Percentiles rank a stretch among this genome's conserved stretches.
Conservation (phyloP, 2,797 vertebrate species). For the Myotis pilosus region DNA sequence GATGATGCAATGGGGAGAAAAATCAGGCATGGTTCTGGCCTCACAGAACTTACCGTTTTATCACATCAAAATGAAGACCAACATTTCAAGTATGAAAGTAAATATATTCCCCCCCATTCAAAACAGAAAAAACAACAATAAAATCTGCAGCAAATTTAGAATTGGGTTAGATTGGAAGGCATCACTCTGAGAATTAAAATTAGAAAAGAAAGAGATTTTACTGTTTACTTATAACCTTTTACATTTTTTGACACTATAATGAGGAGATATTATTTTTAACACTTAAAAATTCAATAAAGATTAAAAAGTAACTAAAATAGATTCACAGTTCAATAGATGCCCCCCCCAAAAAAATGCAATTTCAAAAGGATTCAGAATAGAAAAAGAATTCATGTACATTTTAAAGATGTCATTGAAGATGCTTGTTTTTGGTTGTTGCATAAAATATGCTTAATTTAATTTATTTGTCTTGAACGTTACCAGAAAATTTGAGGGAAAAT, state of each 20-base stretch:
- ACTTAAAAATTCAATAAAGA: conserved; percentile 42
- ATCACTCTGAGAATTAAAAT: background rate
- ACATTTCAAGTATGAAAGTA: background rate
- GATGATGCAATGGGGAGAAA: background rate
- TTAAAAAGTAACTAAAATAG: conserved; percentile 53
- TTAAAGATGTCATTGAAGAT: conserved; percentile 26
- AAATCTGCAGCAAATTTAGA: background rate
- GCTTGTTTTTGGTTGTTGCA: background rate
- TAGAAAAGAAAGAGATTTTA: conserved; percentile 1
- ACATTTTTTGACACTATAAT: background rate
- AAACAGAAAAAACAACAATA: background rate
- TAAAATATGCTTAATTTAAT: conserved; percentile 60
- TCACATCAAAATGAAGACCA: background rate
- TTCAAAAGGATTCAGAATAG: conserved; percentile 39
- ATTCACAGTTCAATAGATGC: background rate
- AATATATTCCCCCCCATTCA: background rate
- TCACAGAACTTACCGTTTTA: background rate
- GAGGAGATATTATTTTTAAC: background rate
- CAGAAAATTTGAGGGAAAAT: conserved; percentile 28
- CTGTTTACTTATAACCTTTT: background rate
- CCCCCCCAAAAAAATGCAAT: background rate
- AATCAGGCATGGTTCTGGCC: background rate
- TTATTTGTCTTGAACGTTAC: conserved; percentile 39
- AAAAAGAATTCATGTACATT: conserved; percentile 41
- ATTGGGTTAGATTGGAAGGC: background rate